phyloP scores from a whole-genome alignment of 2,113 vertebrate genomes.

The Tretioscincus oriximinensis region DNA sequence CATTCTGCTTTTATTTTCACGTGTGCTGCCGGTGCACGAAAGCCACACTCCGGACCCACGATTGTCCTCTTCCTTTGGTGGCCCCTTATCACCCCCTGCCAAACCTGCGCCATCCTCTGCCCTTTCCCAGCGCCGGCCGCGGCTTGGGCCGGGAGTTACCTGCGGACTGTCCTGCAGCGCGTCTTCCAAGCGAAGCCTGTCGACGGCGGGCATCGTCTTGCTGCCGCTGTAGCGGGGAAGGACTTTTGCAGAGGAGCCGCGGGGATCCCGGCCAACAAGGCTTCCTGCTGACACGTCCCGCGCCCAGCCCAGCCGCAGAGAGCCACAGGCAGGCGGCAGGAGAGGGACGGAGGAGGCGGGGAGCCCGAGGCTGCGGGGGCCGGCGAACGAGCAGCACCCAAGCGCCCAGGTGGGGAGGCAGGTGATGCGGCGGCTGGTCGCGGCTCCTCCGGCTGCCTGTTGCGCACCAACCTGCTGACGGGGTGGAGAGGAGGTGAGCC shows the following conservation, averaged over 20 bases:
- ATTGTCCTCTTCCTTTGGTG: too few relatives aligned
- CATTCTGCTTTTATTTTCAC: too few relatives aligned
- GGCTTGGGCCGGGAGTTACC: conserved; percentile 70
- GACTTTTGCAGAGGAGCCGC: neutral
- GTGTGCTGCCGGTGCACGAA: too few relatives aligned
- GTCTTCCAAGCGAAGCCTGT: conserved; percentile 93
- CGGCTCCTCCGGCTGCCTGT: neutral
- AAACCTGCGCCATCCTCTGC: neutral
- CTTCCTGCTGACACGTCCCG: conserved; percentile 34
- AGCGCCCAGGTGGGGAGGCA: neutral
- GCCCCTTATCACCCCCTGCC: too few relatives aligned
- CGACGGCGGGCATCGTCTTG: conserved; percentile 88
- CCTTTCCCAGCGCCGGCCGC: neutral
- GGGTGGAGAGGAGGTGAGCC: neutral
- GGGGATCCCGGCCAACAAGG: neutral
- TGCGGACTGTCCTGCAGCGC: conserved; percentile 96
- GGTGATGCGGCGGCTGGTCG: neutral
- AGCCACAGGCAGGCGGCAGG: too few relatives aligned
- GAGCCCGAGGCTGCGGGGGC: too few relatives aligned
- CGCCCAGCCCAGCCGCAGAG: neutral
- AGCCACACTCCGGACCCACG: neutral
- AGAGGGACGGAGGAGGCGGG: neutral
- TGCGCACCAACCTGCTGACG: neutral
- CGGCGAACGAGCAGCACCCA: neutral
- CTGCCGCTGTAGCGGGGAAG: neutral